Evolutionary conservation across 2,888 invertebrate genomes (phyloP), one percentile per base, ranked within the genome.

Genomic region (Agrochola macilenta): DNA sequence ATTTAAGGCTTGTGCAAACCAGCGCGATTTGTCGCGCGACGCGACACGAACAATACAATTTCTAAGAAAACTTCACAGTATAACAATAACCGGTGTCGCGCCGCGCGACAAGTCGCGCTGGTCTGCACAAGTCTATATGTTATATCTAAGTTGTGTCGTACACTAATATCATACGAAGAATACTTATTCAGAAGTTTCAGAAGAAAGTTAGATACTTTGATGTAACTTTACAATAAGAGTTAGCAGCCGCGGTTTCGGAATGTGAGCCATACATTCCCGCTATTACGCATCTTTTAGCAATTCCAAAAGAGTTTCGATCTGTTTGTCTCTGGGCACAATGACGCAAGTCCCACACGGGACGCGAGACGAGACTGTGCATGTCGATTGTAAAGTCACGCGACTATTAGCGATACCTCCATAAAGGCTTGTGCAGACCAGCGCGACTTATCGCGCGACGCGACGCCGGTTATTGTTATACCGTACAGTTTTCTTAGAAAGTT

Each of bases 211-310:
- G 9, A 17, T 52, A 74, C 52, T 61, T 52, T 7, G 63, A 43
- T 39, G 12, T 20, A 68, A 76, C 77, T 76, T 49, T 20, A 63
- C 54, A 66, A 58, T 76, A 76, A 49, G 20, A 43, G 0, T 7
- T 17, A 30, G 58, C 0, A 68, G n/a, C 11, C 14, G 78, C 30
- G n/a, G 30, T 30, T 76, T 43, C 17, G 23, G 23, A 49, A 76
- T 54, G 20, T 39, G 46, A 43, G n/a, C 43, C 68, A 58, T 77
- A 63, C 30, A 52, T 77, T 14, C n/a, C 1, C 9, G 30, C n/a
- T 68, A 68, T 68, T 77, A 39, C 58, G 68, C 49, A 77, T 76
- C 1, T 76, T 52, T 68, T 58, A 49, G 76, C 77, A 17, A 30
- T 68, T 68, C 39, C 58, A 58, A 20, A 26, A 35, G 20, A 76